Conservation (phyloP, 2,888 invertebrate genomes). For the Rhagium mordax region DNA sequence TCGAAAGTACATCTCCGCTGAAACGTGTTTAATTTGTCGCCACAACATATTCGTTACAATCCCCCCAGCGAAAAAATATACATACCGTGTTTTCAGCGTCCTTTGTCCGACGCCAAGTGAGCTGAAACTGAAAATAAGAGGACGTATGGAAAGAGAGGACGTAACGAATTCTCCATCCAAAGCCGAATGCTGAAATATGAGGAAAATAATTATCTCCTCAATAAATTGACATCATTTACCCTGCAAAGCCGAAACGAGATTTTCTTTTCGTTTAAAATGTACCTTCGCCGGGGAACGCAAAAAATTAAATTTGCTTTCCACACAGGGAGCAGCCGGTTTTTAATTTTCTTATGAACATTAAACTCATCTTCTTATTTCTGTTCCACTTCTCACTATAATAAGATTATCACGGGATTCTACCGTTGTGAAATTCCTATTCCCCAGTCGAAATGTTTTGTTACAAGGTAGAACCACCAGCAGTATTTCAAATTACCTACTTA, state of each 20-base stretch:
- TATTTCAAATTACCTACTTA: background rate
- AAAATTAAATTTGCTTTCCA: conserved; percentile 7
- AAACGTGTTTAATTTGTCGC: background rate
- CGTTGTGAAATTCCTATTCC: background rate
- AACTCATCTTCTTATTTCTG: conserved; percentile 3
- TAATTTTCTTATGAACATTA: conserved; percentile 16
- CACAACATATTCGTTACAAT: no score
- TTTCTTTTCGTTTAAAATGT: conserved; percentile 13
- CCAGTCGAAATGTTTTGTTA: background rate
- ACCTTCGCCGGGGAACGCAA: background rate
- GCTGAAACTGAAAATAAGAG: background rate
- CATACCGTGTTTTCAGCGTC: background rate
- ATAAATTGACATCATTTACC: conserved; percentile 13
- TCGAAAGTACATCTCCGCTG: no score
- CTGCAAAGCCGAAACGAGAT: conserved; percentile 7
- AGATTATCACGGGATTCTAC: background rate
- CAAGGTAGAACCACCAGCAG: background rate
- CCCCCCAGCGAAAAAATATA: background rate
- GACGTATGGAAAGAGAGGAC: background rate
- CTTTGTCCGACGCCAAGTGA: background rate
- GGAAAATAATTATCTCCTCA: conserved; percentile 8
- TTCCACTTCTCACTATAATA: background rate
- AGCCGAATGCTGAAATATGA: background rate
- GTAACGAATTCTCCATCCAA: background rate
- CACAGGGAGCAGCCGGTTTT: conserved; percentile 6